Conservation (phyloP, 2,888 invertebrate genomes). For the Pilophorus perplexus region DNA sequence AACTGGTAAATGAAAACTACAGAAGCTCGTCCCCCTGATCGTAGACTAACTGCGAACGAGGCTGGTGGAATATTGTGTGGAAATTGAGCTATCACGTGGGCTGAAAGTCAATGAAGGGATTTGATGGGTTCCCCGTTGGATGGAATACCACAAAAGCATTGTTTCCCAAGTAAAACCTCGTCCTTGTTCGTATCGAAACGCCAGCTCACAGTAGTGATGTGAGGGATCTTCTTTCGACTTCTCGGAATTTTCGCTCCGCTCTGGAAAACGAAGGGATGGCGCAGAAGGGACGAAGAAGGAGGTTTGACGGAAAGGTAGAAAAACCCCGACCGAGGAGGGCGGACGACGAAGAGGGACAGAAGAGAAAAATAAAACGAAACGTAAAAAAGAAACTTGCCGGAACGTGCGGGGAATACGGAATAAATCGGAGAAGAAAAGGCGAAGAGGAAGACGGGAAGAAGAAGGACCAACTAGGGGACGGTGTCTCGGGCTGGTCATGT, state of each 20-base stretch:
- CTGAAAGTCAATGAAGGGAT: constrained; percentile 4
- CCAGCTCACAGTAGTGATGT: too few species aligned
- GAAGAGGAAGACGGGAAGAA: constrained; percentile 13
- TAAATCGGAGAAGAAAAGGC: constrained; percentile 15
- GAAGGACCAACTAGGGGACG: constrained; percentile 21
- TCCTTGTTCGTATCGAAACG: constrained; percentile 8
- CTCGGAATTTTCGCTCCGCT: constrained; percentile 18
- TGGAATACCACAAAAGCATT: constrained; percentile 9
- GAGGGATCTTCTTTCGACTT: constrained; percentile 18
- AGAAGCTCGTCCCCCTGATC: too few species aligned
- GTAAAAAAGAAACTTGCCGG: background rate
- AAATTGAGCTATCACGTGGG: background rate
- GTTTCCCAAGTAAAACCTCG: constrained; percentile 6
- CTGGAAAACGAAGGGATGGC: too few species aligned
- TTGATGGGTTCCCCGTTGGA: too few species aligned
- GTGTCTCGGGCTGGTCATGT: constrained; percentile 19
- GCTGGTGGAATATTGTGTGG: background rate
- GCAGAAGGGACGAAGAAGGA: too few species aligned
- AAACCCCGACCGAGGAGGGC: constrained; percentile 9
- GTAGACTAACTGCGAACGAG: too few species aligned
- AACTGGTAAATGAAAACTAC: too few species aligned
- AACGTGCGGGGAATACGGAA: constrained; percentile 32
- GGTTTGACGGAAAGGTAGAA: too few species aligned
- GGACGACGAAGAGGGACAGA: constrained; percentile 11
- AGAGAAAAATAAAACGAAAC: constrained; percentile 4